Conservation (phyloP, 2,797 vertebrate genomes). For the Oreonectes daqikongensis region DNA sequence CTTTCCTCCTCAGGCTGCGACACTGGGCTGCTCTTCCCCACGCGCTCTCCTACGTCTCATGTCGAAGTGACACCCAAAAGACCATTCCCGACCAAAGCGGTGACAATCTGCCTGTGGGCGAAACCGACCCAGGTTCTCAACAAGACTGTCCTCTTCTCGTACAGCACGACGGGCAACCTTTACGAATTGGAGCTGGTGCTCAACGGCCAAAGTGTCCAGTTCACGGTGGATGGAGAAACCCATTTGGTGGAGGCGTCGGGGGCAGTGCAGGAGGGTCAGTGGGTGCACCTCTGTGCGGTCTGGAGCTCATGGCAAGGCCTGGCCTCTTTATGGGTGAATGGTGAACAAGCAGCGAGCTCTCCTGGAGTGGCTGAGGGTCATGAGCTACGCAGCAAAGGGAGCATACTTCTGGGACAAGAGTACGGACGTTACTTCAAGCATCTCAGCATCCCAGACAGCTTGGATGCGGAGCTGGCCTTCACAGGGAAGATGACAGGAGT, state of each 20-base stretch:
- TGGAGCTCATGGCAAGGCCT: slow-evolving; percentile 86
- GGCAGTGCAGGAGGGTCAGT: slow-evolving; percentile 69
- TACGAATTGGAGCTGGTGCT: slow-evolving; percentile 91
- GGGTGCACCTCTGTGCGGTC: slow-evolving; percentile 86
- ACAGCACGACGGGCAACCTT: slow-evolving; percentile 85
- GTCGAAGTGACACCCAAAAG: slow-evolving; percentile 78
- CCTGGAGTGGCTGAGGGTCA: slow-evolving; percentile 76
- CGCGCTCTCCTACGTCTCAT: slow-evolving; percentile 91
- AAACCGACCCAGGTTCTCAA: slow-evolving; percentile 83
- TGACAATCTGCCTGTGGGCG: slow-evolving; percentile 90
- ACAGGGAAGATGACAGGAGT: slow-evolving; percentile 91
- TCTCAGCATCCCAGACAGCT: slow-evolving; percentile 69
- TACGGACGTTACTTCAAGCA: slow-evolving; percentile 54
- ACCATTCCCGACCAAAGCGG: slow-evolving; percentile 75
- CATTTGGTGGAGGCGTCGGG: slow-evolving; percentile 74
- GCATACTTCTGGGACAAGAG: slow-evolving; percentile 91
- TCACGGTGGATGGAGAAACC: slow-evolving; percentile 80
- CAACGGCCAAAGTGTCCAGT: slow-evolving; percentile 68
- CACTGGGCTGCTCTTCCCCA: slow-evolving; percentile 88
- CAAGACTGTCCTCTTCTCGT: slow-evolving; percentile 91
- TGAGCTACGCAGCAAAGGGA: slow-evolving; percentile 78
- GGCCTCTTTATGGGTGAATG: slow-evolving; percentile 80
- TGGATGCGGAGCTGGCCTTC: slow-evolving; percentile 84
- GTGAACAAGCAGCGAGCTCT: slow-evolving; percentile 68
- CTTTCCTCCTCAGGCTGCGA: slow-evolving; percentile 81